phyloP scores from a whole-genome alignment of 2,797 vertebrate species.

The Pangasius mekongensis region DNA sequence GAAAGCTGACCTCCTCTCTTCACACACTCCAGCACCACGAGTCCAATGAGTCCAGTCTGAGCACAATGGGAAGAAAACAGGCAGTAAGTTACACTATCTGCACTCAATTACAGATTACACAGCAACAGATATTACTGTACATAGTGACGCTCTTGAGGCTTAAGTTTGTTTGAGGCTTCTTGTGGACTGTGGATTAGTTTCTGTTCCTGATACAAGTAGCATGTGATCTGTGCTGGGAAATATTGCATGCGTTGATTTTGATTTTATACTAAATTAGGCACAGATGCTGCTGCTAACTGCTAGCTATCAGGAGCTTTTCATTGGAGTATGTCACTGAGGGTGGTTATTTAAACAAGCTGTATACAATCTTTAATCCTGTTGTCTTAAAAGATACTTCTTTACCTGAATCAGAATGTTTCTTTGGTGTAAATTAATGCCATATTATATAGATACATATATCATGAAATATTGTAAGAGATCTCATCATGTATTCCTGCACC shows the following conservation, averaged over 20 bases:
- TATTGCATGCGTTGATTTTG: not conserved
- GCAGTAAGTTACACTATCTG: slow-evolving; percentile 38
- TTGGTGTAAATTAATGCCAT: not conserved
- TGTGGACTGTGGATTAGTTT: not conserved
- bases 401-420: not conserved
- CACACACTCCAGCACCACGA: slow-evolving; percentile 12
- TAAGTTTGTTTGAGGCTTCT: not conserved
- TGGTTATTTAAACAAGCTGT: not conserved
- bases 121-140: slow-evolving; percentile 8
- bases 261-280: not conserved
- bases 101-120: not conserved
- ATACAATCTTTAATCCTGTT: not conserved
- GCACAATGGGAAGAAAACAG: slow-evolving; percentile 52
- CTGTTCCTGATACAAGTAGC: not conserved
- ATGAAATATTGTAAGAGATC: not conserved
- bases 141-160: not conserved
- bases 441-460: not conserved
- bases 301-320: not conserved
- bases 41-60: slow-evolving; percentile 32
- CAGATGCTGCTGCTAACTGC: not conserved
- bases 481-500: not conserved
- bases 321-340: not conserved
- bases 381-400: not conserved
- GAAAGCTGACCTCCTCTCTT: slow-evolving; percentile 25
- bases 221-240: not conserved